phyloP scores from a whole-genome alignment of 1,140 invertebrate genomes.

The Heliconius himera region DNA sequence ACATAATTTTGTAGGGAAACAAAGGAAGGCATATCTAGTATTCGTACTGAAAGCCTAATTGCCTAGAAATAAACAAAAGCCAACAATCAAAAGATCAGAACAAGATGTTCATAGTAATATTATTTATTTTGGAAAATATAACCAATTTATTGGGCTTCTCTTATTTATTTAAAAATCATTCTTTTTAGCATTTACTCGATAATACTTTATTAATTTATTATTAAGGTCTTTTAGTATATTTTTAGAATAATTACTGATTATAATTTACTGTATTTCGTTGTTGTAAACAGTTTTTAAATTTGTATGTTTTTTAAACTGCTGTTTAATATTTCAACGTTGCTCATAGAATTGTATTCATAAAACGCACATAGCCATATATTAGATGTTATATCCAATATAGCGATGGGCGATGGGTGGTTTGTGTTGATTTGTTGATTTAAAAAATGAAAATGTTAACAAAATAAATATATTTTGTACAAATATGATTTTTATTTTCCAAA shows the following conservation, averaged over 20 bases:
- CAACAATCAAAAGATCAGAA: neutral
- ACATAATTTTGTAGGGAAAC: neutral
- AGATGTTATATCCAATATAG: neutral
- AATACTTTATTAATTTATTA: neutral
- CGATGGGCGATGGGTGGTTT: neutral
- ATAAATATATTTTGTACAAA: conserved; percentile 75
- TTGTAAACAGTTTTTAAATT: neutral
- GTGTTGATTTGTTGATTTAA: conserved; percentile 30
- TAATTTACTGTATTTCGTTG: too few relatives aligned
- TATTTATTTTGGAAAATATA: neutral
- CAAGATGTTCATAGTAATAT: neutral
- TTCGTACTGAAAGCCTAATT: neutral
- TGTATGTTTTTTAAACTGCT: neutral
- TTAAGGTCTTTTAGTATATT: too few relatives aligned
- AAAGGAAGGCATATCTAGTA: neutral
- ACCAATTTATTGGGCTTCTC: neutral
- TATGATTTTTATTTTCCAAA: conserved; percentile 33
- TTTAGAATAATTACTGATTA: too few relatives aligned
- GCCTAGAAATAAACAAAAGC: neutral
- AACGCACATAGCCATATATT: conserved; percentile 8
- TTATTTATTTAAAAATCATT: neutral
- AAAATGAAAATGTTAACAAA: conserved; percentile 58
- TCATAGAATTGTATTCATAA: conserved; percentile 3
- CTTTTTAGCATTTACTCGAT: neutral
- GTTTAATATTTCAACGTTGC: neutral